phyloP scores from a whole-genome alignment of 2,113 vertebrate species.

The Tachuris rubrigastra region DNA sequence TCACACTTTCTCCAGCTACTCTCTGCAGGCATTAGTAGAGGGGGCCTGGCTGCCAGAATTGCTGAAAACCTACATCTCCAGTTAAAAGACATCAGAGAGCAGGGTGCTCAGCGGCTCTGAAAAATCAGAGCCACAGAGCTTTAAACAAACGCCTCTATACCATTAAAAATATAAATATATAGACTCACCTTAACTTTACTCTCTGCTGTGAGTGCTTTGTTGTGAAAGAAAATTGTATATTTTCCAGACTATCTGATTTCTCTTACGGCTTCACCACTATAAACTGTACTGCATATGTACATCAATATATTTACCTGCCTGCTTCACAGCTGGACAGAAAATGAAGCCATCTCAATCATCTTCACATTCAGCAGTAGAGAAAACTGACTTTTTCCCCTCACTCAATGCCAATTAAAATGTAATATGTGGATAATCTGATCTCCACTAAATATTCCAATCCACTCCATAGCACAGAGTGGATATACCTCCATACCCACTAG shows the following conservation, averaged over 20 bases:
- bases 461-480: not conserved
- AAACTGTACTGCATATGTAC: not conserved
- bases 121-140: not conserved
- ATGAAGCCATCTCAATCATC: constrained; percentile 20
- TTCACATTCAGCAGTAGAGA: not conserved
- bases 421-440: not conserved
- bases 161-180: not conserved
- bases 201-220: not conserved
- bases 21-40: constrained; percentile 31
- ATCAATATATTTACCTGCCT: constrained; percentile 21
- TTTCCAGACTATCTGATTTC: constrained; percentile 31
- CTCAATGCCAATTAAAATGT: constrained; percentile 9
- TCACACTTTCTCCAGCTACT: constrained; percentile 30
- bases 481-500: not conserved
- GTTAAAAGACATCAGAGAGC: constrained; percentile 1
- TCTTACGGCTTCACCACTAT: not conserved
- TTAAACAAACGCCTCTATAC: constrained; percentile 25
- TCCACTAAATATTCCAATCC: not conserved
- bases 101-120: not conserved
- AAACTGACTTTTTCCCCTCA: not conserved
- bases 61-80: constrained; percentile 1
- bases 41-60: not conserved
- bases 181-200: constrained; percentile 5
- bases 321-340: constrained; percentile 31
- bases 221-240: not conserved